Evolutionary conservation across 2,888 invertebrate genomes (phyloP), one percentile per base, ranked within the genome.

Genomic region (Drosophila rubida): DNA sequence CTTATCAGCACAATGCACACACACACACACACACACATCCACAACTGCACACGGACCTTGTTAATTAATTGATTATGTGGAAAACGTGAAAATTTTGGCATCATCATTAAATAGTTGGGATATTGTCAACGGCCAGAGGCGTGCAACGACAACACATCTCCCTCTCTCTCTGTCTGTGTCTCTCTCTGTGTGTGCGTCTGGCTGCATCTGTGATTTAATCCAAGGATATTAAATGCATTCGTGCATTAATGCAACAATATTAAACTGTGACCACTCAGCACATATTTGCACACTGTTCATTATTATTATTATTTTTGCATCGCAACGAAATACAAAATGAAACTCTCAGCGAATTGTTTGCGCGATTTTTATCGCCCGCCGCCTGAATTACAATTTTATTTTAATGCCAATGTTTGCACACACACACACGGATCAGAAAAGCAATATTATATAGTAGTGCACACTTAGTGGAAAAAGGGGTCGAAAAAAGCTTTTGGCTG

Each of bases 221-320:
- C 64, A 62, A 53, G 69, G 66, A 53, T 72, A 67, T 74, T 78
- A 61, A 76, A 58, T 63, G 65, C 76, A 76, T 44, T 80, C 63
- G 63, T 60, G 60, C 69, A 70, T 79, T 75, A 69, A 79, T 67
- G 39, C 59, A 73, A 66, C 75, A 67, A 45, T 44, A 55, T 35
- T 50, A 35, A 42, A 22, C 35, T 37, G 30, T 7, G 11, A 19
- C 30, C 69, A 58, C 32, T 27, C 27, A 37, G 53, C 54, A 61
- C 48, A 30, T 22, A 58, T 70, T 73, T 72, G 37, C 63, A 75
- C 69, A 63, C 41, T n/a, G n/a, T 59, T 44, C 23, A 37, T 53
- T 41, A 32, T 59, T 49, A 35, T 32, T 27, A 27, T 27, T 27
- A 19, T 32, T 51, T 25, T 44, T 23, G 23, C 44, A 27, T 9